Percentiles rank a stretch among this genome's conserved stretches.
Conservation (phyloP, 1,140 invertebrate genomes). For the Rhyacophila brunnea region DNA sequence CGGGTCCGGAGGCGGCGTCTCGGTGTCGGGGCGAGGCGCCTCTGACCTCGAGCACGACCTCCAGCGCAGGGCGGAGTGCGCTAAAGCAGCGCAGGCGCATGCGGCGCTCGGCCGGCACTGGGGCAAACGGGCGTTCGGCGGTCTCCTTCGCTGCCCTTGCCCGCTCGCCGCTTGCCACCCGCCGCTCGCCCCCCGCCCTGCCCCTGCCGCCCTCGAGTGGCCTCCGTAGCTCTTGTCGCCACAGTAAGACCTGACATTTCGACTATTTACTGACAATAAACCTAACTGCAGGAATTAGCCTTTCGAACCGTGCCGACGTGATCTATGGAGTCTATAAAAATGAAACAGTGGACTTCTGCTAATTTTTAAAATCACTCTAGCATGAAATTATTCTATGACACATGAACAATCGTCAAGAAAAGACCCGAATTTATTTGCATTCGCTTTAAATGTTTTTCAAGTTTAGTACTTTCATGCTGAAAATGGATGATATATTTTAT, state of each 20-base stretch:
- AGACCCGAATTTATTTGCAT: too few species aligned
- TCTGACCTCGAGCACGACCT: slow-evolving; percentile 8
- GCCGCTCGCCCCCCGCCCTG: slow-evolving; percentile 10
- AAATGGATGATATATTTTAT: too few species aligned
- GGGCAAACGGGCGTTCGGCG: slow-evolving; percentile 1
- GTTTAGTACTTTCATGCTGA: too few species aligned
- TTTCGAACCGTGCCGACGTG: too few species aligned
- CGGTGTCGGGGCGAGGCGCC: background rate
- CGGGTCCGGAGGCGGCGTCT: background rate
- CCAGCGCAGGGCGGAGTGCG: slow-evolving; percentile 16
- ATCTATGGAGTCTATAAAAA: too few species aligned
- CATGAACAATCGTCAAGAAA: too few species aligned
- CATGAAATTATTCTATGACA: too few species aligned
- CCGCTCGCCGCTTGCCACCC: slow-evolving; percentile 2
- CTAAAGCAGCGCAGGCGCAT: slow-evolving; percentile 19
- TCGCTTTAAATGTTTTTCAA: too few species aligned
- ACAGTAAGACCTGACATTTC: slow-evolving; percentile 34
- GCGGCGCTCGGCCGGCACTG: slow-evolving; percentile 13
- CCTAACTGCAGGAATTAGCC: background rate
- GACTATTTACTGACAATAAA: slow-evolving; percentile 1
- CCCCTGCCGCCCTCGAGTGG: slow-evolving; percentile 19
- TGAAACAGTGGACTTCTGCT: too few species aligned
- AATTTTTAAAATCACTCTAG: too few species aligned
- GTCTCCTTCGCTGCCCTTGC: slow-evolving; percentile 27
- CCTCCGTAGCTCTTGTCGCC: slow-evolving; percentile 33